Conservation (phyloP, 2,888 invertebrate species). For the Coenonympha glycerion region DNA sequence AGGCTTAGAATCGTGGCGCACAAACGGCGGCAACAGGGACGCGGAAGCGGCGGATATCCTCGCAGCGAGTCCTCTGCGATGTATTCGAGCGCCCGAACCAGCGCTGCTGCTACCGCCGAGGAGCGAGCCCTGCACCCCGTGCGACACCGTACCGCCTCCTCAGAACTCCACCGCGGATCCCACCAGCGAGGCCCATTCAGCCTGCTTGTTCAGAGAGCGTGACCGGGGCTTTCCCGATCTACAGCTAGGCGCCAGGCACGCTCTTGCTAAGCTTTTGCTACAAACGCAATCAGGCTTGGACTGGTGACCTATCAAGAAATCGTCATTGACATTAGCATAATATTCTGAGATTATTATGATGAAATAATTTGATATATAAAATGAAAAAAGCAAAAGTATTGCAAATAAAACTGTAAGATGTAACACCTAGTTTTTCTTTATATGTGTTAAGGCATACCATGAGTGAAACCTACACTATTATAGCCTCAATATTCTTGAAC, state of each 20-base stretch:
- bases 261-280: constrained; percentile 76
- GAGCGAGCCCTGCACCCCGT: constrained; percentile 29
- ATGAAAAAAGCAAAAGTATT: neutral
- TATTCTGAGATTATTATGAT: too few relatives aligned
- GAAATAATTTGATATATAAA: too few relatives aligned
- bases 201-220: constrained; percentile 30
- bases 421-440: too few relatives aligned
- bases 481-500: too few relatives aligned
- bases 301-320: too few relatives aligned
- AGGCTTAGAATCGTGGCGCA: constrained; percentile 33
- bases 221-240: constrained; percentile 34
- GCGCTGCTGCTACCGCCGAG: constrained; percentile 33
- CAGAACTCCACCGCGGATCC: constrained; percentile 1
- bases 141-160: constrained; percentile 74
- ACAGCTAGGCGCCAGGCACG: constrained; percentile 63
- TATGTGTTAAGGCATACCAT: too few relatives aligned
- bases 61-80: constrained; percentile 73
- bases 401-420: too few relatives aligned
- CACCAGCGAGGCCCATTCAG: neutral
- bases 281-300: constrained; percentile 56
- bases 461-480: too few relatives aligned
- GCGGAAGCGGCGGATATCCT: constrained; percentile 51
- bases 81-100: constrained; percentile 77
- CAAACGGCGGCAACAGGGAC: constrained; percentile 22
- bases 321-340: neutral